Conservation (phyloP, 2,113 vertebrate genomes). For the Planiliza haematocheilus region DNA sequence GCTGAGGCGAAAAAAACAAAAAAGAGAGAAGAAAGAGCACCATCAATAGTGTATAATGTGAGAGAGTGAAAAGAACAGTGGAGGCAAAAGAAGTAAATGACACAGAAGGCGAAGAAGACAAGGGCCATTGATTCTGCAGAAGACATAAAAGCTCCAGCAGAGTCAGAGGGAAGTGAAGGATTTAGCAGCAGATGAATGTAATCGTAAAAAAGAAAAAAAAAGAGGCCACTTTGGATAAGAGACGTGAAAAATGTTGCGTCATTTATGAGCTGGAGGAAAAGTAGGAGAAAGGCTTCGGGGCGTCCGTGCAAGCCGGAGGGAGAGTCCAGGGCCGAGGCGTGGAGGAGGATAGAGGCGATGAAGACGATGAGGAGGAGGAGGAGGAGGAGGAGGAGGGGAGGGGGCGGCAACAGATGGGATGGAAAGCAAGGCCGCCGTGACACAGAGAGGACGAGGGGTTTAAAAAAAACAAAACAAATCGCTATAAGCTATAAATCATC, state of each 20-base stretch:
- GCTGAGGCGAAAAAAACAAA: slow-evolving; percentile 1
- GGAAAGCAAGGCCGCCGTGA: slow-evolving; percentile 13
- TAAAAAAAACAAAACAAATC: too few relatives aligned
- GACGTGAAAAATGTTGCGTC: neutral
- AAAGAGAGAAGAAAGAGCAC: neutral
- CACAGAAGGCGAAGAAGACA: slow-evolving; percentile 4
- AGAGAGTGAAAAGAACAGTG: slow-evolving; percentile 1
- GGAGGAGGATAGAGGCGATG: neutral
- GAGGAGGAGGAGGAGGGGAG: slow-evolving; percentile 24
- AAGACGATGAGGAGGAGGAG: slow-evolving; percentile 25
- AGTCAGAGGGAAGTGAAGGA: slow-evolving; percentile 5
- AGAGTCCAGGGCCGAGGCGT: neutral
- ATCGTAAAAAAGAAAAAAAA: neutral
- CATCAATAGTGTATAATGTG: neutral
- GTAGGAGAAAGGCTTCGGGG: neutral
- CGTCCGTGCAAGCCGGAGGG: too few relatives aligned
- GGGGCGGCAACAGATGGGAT: slow-evolving; percentile 31
- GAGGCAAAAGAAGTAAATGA: slow-evolving; percentile 18
- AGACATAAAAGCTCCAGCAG: too few relatives aligned
- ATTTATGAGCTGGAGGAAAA: slow-evolving; percentile 7
- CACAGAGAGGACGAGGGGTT: neutral
- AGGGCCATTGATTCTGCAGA: slow-evolving; percentile 41
- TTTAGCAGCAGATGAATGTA: too few relatives aligned
- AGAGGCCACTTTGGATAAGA: neutral
- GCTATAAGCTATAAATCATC: too few relatives aligned